Evolutionary conservation across 2,888 invertebrate species (phyloP).

Genomic region (Cerastoderma edule): DNA sequence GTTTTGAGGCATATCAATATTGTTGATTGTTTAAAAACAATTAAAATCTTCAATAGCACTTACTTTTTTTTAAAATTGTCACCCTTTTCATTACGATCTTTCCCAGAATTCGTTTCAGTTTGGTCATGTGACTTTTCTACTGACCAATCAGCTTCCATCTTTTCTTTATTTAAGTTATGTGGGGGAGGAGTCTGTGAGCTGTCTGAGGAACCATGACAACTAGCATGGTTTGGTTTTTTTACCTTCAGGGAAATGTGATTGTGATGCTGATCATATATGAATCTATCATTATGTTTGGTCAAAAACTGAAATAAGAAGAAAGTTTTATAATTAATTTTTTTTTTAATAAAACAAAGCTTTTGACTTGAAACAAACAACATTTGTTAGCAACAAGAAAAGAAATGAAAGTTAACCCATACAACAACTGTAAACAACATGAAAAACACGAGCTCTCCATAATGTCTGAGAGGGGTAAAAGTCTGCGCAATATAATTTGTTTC

Average conservation of each 20-base stretch:
- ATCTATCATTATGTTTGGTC: constrained; percentile 73
- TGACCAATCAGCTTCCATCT: not conserved
- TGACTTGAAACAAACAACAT: too few species aligned
- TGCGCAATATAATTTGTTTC: too few species aligned
- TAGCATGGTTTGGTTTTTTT: not conserved
- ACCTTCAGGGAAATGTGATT: constrained; percentile 15
- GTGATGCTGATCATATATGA: constrained; percentile 69
- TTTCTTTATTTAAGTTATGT: not conserved
- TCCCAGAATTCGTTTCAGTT: constrained; percentile 25
- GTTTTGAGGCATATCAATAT: too few species aligned
- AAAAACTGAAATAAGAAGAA: constrained; percentile 82
- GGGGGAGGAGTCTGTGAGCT: not conserved
- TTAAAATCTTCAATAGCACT: too few species aligned
- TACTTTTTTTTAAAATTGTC: constrained; percentile 19
- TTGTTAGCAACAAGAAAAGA: constrained; percentile 1
- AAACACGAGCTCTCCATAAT: too few species aligned
- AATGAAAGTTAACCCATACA: too few species aligned
- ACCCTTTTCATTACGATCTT: not conserved
- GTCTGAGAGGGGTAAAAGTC: too few species aligned
- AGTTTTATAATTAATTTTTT: too few species aligned
- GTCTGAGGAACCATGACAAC: not conserved
- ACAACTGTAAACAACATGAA: too few species aligned
- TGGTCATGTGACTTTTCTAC: constrained; percentile 17
- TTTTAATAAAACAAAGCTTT: too few species aligned
- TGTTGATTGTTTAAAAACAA: too few species aligned